These are phyloP conservation scores for Aegypius monachus DNA, from an alignment of 2,113 vertebrate species.

Conservation along the genomic window DNA sequence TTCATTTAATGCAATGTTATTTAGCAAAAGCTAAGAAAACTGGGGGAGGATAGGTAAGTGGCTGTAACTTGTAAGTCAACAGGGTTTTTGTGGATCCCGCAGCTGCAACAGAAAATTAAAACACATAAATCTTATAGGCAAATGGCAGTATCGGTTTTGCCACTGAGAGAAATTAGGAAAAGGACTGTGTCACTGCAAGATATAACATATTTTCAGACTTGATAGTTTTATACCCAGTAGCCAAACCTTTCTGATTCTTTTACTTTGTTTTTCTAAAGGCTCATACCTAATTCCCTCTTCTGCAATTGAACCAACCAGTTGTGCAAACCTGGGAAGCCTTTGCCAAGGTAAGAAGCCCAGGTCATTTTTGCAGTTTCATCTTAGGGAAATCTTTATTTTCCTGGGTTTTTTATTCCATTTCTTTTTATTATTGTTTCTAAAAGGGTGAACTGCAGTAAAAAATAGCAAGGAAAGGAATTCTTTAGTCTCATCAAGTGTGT, in stretches of 20 bases:
- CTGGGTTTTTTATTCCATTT: background rate
- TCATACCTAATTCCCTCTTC: slow-evolving; percentile 76
- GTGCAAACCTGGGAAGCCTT: slow-evolving; percentile 79
- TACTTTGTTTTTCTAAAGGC: slow-evolving; percentile 72
- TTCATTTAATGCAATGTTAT: background rate
- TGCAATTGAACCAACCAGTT: slow-evolving; percentile 74
- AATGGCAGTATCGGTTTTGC: background rate
- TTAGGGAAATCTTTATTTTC: background rate
- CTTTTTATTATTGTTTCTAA: background rate
- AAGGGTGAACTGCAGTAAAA: slow-evolving; percentile 3
- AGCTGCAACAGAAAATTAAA: background rate
- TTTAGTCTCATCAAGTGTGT: background rate
- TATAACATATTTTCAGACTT: background rate
- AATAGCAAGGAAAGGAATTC: slow-evolving; percentile 9
- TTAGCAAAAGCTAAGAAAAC: background rate
- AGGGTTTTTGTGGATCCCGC: background rate
- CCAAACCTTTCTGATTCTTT: background rate
- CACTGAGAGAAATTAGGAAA: background rate
- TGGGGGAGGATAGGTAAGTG: fast-evolving
- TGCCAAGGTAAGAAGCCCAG: slow-evolving; percentile 85
- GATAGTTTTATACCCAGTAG: background rate
- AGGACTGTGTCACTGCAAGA: background rate
- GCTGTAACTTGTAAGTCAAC: background rate
- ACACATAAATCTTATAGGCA: background rate
- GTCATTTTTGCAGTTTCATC: background rate